Base-by-base conservation (phyloP, 2,797 vertebrate genomes). In the Numenius phaeopus region DNA sequence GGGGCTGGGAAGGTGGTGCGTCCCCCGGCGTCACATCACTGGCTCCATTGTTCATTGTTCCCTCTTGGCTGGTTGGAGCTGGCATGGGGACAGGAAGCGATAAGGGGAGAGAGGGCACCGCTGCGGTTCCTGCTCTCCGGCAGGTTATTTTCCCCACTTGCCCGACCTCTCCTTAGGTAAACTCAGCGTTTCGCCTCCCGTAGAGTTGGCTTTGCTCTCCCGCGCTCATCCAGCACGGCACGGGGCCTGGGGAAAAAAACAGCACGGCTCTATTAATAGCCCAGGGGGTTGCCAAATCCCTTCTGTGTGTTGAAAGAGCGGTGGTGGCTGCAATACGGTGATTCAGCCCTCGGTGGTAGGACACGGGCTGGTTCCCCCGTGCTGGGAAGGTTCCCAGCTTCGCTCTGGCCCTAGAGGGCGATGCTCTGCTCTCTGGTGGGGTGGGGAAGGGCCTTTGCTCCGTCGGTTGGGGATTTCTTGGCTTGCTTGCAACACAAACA, bases 101-200 rank as follows among this genome's bases (percentile, higher is more conserved):
- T 97, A 97, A 96, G 87, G 17, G 69, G 14, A 21, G 27, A 95
- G 44, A 94, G 77, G 70, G 80, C 87, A 93, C 39, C 6, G 3
- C 93, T 78, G 6, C 0, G 1, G 44, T 90, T 92, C 93, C 93
- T 94, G 86, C 83, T 81, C 88, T 70, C 70, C 3, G 3, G 54
- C 70, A 69, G 26, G 58, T 83, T 72, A 29, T 89, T 96, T 96
- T 90, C 94, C 83, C 32, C 37, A 13, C 47, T 71, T 2, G 0
- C 54, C 49, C 1, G 1, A 71, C 96, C 96, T 92, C 96, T 97
- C 96, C 96, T 84, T 97, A 82, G 94, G 96, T 92, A 96, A 97
- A 97, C 93, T 93, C 92, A 54, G 29, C 3, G 4, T 67, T 96
- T 76, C 1, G 1, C 89, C 94, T 91, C 87, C 65, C 61, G 15